Conservation (phyloP, 2,888 invertebrate species). For the Deilephila porcellus region DNA sequence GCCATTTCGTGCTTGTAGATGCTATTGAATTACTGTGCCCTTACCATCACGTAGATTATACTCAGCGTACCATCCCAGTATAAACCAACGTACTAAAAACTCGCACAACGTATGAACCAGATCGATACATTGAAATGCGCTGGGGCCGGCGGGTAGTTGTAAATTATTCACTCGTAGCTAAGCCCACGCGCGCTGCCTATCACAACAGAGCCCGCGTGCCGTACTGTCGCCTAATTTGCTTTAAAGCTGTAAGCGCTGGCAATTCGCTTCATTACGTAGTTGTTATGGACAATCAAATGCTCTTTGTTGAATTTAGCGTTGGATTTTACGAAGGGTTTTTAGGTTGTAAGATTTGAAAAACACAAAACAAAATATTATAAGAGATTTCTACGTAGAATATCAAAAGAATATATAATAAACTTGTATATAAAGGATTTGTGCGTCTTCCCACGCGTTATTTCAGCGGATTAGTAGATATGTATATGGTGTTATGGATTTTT, state of each 20-base stretch:
- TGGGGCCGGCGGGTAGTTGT: not conserved
- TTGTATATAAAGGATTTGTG: too few relatives aligned
- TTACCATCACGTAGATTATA: too few relatives aligned
- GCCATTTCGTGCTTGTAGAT: too few relatives aligned
- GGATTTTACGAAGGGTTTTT: not conserved
- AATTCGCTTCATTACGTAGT: not conserved
- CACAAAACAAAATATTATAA: too few relatives aligned
- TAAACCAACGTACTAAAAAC: not conserved
- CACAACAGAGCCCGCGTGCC: slow-evolving; percentile 12
- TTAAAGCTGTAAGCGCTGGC: slow-evolving; percentile 7
- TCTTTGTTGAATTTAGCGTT: not conserved
- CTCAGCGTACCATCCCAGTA: too few relatives aligned
- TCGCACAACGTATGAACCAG: not conserved
- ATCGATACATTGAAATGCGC: not conserved
- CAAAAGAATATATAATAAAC: too few relatives aligned
- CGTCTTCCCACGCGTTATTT: too few relatives aligned
- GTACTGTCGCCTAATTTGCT: slow-evolving; percentile 2
- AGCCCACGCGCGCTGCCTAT: slow-evolving; percentile 2
- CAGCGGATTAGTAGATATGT: not conserved
- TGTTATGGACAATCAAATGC: slow-evolving; percentile 7
- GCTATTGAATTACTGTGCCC: too few relatives aligned
- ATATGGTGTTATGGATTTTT: not conserved
- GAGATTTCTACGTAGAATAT: too few relatives aligned
- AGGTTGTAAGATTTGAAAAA: too few relatives aligned
- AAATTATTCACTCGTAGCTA: slow-evolving; percentile 8